Evolutionary conservation across 2,113 vertebrate genomes (phyloP).

Genomic region (Cheirogaleus medius): DNA sequence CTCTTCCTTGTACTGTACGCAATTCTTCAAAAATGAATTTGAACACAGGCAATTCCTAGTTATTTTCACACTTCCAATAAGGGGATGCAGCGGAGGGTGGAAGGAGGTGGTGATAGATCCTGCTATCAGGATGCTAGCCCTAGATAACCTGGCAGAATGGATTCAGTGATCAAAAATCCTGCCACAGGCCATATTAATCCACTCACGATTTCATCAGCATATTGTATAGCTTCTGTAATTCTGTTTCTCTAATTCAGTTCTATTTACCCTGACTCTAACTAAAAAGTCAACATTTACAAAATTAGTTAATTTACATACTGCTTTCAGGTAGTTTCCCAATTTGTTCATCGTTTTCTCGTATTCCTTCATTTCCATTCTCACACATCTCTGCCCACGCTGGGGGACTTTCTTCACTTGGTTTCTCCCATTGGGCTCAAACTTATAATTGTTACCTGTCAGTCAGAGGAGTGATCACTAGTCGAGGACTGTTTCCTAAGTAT

Average conservation of each 20-base stretch:
- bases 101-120: background rate
- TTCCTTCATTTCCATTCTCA: background rate
- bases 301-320: background rate
- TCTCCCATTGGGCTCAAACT: background rate
- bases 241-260: background rate
- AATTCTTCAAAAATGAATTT: background rate
- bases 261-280: background rate
- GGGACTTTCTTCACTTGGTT: background rate
- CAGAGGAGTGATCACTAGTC: conserved; percentile 89
- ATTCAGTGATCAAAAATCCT: background rate
- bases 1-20: background rate
- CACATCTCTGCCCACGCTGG: too few species aligned
- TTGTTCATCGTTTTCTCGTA: background rate
- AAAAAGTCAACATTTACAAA: background rate
- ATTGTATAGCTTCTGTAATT: background rate
- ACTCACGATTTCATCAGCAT: background rate
- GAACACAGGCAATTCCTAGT: background rate
- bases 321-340: background rate
- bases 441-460: conserved; percentile 87
- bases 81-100: too few species aligned
- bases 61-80: background rate
- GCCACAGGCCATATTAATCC: background rate
- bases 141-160: background rate
- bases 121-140: background rate
- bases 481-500: conserved; percentile 89